These are phyloP conservation scores for Leucophenga montana DNA, from an alignment of 2,888 invertebrate genomes.

Conservation along the genomic window DNA sequence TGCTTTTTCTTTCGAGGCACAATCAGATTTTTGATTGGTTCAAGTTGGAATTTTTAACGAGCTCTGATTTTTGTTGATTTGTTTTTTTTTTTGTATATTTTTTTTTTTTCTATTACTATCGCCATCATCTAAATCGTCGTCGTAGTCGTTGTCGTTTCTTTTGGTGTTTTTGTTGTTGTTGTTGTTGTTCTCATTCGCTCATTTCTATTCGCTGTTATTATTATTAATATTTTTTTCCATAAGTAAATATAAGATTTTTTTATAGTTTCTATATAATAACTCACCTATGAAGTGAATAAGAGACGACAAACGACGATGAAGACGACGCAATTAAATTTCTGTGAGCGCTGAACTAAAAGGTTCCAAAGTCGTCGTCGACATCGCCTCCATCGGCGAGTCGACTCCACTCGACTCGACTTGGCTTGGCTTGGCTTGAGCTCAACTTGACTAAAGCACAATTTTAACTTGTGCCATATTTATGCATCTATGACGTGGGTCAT, in stretches of 20 bases:
- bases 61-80: too few species aligned
- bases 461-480: too few species aligned
- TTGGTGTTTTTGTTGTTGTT: slow-evolving; percentile 34
- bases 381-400: slow-evolving; percentile 17
- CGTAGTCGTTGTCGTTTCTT: slow-evolving; percentile 41
- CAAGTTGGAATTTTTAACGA: too few species aligned
- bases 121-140: slow-evolving; percentile 45
- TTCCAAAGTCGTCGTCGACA: slow-evolving; percentile 10
- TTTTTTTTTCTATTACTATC: too few species aligned
- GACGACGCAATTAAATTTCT: slow-evolving; percentile 57
- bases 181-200: slow-evolving; percentile 36
- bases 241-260: slow-evolving; percentile 42
- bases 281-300: slow-evolving; percentile 50
- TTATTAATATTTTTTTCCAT: slow-evolving; percentile 7
- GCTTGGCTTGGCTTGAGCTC: not conserved
- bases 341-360: not conserved
- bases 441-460: not conserved
- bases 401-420: not conserved
- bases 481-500: not conserved
- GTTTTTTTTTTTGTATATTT: too few species aligned
- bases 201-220: not conserved
- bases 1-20: too few species aligned
- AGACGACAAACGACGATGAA: slow-evolving; percentile 39
- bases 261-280: slow-evolving; percentile 63
- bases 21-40: too few species aligned